A percentile compares a stretch with the other conserved stretches of the same genome.
Conservation (phyloP, 2,113 vertebrate species). For the Seriola quinqueradiata region DNA sequence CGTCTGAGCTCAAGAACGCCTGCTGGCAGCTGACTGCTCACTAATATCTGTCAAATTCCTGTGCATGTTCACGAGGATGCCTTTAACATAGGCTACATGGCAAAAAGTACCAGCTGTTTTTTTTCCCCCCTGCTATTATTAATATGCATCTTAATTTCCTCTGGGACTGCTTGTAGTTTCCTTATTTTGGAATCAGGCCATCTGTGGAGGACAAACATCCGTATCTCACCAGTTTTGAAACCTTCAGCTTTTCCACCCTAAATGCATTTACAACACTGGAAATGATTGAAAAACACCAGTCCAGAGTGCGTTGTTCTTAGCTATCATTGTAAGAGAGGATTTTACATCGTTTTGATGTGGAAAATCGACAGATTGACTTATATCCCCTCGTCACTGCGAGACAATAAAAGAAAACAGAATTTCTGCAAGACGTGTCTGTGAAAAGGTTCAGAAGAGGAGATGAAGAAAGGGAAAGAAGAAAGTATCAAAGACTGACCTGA, state of each 20-base stretch:
- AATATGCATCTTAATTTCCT: slow-evolving; percentile 4
- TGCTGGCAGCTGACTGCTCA: no score
- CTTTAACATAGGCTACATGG: background rate
- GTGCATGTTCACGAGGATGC: no score
- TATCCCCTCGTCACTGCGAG: background rate
- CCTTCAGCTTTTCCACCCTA: no score
- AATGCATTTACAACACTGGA: no score
- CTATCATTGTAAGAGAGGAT: no score
- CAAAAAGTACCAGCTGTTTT: background rate
- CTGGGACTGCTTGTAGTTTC: background rate
- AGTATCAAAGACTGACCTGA: slow-evolving; percentile 2
- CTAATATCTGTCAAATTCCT: no score
- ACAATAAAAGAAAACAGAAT: background rate
- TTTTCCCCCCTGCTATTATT: background rate
- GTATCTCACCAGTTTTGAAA: no score
- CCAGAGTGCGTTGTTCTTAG: background rate
- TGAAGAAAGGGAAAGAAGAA: background rate
- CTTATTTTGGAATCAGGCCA: background rate
- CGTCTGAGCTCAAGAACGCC: no score
- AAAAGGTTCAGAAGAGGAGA: background rate
- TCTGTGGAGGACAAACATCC: background rate
- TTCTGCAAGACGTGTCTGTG: background rate
- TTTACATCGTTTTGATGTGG: no score
- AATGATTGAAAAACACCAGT: no score
- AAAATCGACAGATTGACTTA: no score